Conservation (phyloP, 2,113 vertebrate genomes). For the Mesocricetus auratus region DNA sequence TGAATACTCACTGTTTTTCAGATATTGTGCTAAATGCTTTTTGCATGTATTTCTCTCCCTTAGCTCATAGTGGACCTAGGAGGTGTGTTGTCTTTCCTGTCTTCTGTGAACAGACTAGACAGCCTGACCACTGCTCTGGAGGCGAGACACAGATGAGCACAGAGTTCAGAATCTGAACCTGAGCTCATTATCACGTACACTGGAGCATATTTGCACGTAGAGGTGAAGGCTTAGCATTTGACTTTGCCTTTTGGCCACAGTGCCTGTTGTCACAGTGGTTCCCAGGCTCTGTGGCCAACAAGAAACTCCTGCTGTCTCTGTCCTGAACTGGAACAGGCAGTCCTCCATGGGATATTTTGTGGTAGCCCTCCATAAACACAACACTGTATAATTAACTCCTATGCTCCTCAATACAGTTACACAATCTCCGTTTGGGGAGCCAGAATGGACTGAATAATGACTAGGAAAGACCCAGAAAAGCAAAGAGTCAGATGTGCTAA, state of each 20-base stretch:
- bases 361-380: slow-evolving; percentile 65
- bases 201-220: not conserved
- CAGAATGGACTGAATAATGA: not conserved
- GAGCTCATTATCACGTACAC: slow-evolving; percentile 10
- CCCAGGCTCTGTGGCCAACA: slow-evolving; percentile 57
- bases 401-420: slow-evolving; percentile 34
- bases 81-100: not conserved
- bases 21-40: not conserved
- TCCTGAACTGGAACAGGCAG: slow-evolving; percentile 65
- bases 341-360: slow-evolving; percentile 53
- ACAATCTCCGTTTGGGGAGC: slow-evolving; percentile 56
- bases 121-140: not conserved
- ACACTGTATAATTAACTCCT: slow-evolving; percentile 74
- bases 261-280: slow-evolving; percentile 55
- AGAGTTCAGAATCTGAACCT: slow-evolving; percentile 3
- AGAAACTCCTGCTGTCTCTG: slow-evolving; percentile 50
- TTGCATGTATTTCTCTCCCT: not conserved
- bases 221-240: slow-evolving; percentile 34
- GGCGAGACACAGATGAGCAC: slow-evolving; percentile 16
- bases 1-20: not conserved
- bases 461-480: not conserved
- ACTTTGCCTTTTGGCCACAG: slow-evolving; percentile 59
- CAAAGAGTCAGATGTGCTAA: not conserved
- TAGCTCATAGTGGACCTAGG: not conserved
- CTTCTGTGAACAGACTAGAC: slow-evolving; percentile 37